Evolutionary conservation across 2,888 invertebrate species (phyloP), one percentile per base, ranked within the genome.

Genomic region (Plebejus anna): DNA sequence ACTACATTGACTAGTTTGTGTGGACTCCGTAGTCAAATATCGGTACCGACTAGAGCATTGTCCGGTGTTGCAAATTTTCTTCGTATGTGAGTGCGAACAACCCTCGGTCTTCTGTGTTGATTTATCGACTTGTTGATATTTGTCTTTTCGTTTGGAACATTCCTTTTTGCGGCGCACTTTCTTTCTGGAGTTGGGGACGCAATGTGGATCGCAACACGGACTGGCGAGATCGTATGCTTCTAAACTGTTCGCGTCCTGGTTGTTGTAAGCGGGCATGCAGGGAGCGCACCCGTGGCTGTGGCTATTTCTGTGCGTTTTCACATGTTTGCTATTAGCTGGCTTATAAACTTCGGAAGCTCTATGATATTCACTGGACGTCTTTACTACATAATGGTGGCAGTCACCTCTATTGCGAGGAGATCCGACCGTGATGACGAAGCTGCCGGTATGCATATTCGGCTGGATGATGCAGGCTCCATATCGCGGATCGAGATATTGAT

Each of bases 151-250:
- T 79, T 96, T 96, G 70, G 93, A 93, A 75, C 95, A 94, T 81
- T 95, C 95, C 82, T 95, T 95, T 81, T 95, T 95, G 38, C 95
- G 90, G 47, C 95, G 88, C 76, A 88, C 83, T 82, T 93, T 92
- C 82, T 92, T 92, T 87, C 90, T 84, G 81, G 90, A 90, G 76
- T 96, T 95, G 4, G 97, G 97, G 75, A 97, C 97, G 85, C 97
- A 98, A 81, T 97, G 96, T 0, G 97, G 96, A 86, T 97, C 97
- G 86, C 97, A 97, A 84, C 97, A 97, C 0, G 97, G 97, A 85
- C 97, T 97, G 0, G 97, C 97, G 75, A 97, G 90, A 85, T 97
- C 97, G 82, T 98, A 98, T 4, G 97, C 97, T 86, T 97, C 97
- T 76, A 97, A 91, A 83, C 97, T 97, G 72, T 96, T 96, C 78